Evolutionary conservation across 37 sponge, comb jelly and placozoan genomes (phyloP).

Genomic region (Hormiphora californensis): DNA sequence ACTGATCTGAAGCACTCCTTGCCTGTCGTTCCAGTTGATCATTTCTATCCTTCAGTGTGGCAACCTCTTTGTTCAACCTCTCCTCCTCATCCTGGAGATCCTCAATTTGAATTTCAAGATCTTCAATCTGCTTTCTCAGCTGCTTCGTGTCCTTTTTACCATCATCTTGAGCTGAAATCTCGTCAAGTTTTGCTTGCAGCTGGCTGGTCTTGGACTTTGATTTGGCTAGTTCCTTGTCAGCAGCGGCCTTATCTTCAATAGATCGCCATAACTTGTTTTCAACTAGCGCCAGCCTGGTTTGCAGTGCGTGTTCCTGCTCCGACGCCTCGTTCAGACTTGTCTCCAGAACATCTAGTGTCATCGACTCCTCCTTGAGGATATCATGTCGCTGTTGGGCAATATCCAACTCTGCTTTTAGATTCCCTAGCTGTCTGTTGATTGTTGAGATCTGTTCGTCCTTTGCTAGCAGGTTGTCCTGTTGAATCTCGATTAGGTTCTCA

Average conservation of each 20-base stretch:
- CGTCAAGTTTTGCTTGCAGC: background rate
- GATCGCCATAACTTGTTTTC: too few relatives aligned
- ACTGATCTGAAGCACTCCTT: background rate
- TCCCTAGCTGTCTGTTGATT: background rate
- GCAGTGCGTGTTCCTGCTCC: background rate
- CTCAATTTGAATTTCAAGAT: background rate
- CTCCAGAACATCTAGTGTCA: background rate
- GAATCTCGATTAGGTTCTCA: slow-evolving; percentile 15
- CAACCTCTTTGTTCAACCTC: background rate
- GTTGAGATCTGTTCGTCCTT: slow-evolving; percentile 5
- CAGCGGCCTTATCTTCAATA: background rate
- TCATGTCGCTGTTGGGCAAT: slow-evolving; percentile 7
- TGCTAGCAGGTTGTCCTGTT: slow-evolving; percentile 33
- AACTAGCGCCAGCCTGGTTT: background rate
- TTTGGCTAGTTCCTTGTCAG: slow-evolving; percentile 15
- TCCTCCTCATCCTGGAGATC: background rate
- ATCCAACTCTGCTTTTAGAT: slow-evolving; percentile 26
- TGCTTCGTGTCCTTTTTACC: background rate
- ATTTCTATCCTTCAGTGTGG: background rate
- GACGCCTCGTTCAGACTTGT: background rate
- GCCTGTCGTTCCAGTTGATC: background rate
- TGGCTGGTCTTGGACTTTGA: background rate
- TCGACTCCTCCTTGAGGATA: slow-evolving; percentile 22
- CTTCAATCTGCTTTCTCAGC: background rate
- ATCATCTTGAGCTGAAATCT: background rate